Conservation (phyloP, 2,113 vertebrate species). For the Cisticola juncidis region DNA sequence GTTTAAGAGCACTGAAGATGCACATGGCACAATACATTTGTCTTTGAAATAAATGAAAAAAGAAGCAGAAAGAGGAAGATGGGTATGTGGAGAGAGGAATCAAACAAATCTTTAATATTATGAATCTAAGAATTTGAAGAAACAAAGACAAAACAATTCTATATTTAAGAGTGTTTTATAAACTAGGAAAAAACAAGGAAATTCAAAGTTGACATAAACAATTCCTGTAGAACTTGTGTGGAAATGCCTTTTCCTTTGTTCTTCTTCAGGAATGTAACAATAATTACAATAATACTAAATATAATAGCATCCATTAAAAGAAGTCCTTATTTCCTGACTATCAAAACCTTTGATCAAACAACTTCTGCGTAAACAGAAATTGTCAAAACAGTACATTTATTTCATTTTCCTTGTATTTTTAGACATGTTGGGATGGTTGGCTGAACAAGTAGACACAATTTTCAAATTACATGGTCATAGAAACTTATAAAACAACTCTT, state of each 20-base stretch:
- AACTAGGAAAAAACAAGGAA: neutral
- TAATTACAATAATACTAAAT: neutral
- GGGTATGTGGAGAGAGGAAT: neutral
- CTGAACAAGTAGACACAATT: neutral
- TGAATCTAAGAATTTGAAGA: neutral
- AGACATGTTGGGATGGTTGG: neutral
- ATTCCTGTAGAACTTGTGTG: neutral
- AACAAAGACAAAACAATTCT: neutral
- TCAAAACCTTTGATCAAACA: neutral
- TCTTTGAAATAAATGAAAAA: neutral
- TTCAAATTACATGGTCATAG: neutral
- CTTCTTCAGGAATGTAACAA: neutral
- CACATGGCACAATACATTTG: accelerated
- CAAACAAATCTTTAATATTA: neutral
- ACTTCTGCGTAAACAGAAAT: neutral
- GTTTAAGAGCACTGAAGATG: neutral
- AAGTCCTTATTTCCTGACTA: neutral
- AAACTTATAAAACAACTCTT: neutral
- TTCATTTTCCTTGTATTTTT: neutral
- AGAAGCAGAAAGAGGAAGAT: neutral
- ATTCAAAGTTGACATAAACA: neutral
- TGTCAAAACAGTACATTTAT: neutral
- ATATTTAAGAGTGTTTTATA: neutral
- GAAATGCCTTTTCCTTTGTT: constrained; percentile 1
- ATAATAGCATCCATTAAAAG: neutral